Conservation (phyloP, 35 echinoderm and acorn worm genomes). For the Heliocidaris tuberculata region DNA sequence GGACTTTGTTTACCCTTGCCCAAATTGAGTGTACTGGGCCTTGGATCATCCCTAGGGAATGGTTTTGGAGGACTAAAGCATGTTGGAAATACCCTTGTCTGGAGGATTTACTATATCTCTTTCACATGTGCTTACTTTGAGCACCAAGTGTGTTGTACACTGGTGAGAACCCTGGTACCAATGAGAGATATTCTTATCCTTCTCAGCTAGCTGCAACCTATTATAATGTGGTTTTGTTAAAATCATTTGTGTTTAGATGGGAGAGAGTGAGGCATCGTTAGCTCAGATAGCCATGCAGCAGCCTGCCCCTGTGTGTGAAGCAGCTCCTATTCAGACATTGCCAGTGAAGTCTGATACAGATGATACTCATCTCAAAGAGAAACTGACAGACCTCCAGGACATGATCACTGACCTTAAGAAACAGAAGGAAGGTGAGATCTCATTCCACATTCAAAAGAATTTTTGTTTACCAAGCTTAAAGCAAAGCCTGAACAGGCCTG, state of each 20-base stretch:
- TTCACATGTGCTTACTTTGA: too few species aligned
- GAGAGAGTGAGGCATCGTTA: conserved; percentile 1
- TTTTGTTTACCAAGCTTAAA: too few species aligned
- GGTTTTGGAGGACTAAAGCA: too few species aligned
- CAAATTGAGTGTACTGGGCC: too few species aligned
- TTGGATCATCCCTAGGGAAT: too few species aligned
- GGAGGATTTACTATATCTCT: too few species aligned
- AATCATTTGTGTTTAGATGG: conserved; percentile 1
- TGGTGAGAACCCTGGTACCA: too few species aligned
- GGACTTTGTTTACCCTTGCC: too few species aligned
- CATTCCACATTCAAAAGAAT: not conserved
- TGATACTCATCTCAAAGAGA: conserved; percentile 50
- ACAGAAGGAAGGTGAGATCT: conserved; percentile 55
- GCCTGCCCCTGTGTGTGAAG: not conserved
- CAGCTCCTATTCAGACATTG: not conserved
- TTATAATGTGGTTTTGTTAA: not conserved
- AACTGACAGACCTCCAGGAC: conserved; percentile 31
- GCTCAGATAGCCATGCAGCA: not conserved
- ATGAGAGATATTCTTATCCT: not conserved
- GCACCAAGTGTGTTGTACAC: too few species aligned
- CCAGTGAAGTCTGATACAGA: not conserved
- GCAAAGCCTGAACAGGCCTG: too few species aligned
- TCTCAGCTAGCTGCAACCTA: not conserved
- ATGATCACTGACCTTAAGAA: conserved; percentile 49
- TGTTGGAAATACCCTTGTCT: too few species aligned